These are phyloP conservation scores for Perccottus glenii DNA, from an alignment of 2,113 vertebrate species.

Conservation along the genomic window DNA sequence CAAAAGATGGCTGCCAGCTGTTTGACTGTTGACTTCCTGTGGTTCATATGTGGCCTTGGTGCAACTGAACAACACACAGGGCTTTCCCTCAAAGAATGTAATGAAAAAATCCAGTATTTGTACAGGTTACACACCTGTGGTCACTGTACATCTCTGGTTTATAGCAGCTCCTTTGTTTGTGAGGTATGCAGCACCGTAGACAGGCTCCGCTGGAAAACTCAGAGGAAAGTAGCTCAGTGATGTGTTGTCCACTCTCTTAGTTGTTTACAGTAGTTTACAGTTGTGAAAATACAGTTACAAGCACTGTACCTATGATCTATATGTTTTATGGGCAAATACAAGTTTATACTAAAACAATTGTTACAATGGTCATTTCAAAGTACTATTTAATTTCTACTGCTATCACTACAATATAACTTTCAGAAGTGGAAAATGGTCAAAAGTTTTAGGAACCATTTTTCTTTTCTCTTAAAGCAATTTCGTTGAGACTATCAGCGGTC, in stretches of 20 bases:
- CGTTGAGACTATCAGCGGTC: too few species aligned
- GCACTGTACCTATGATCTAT: too few species aligned
- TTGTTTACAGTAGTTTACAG: not conserved
- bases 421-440: too few species aligned
- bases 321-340: too few species aligned
- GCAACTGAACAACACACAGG: slow-evolving; percentile 19
- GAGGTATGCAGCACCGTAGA: slow-evolving; percentile 2
- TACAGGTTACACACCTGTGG: slow-evolving; percentile 13
- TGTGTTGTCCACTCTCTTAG: not conserved
- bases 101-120: slow-evolving; percentile 12
- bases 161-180: slow-evolving; percentile 1
- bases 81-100: slow-evolving; percentile 47
- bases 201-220: too few species aligned
- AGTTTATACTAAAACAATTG: too few species aligned
- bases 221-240: too few species aligned
- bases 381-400: too few species aligned
- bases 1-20: slow-evolving; percentile 57
- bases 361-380: too few species aligned
- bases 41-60: slow-evolving; percentile 18
- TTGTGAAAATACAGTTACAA: not conserved
- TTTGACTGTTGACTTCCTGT: slow-evolving; percentile 63
- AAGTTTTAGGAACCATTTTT: too few species aligned
- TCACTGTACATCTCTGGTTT: not conserved
- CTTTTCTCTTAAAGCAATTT: too few species aligned
- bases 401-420: too few species aligned